A percentile compares a stretch with the other conserved stretches of the same genome.
phyloP scores from a whole-genome alignment of 2,888 invertebrate species.

The Griposia aprilina region DNA sequence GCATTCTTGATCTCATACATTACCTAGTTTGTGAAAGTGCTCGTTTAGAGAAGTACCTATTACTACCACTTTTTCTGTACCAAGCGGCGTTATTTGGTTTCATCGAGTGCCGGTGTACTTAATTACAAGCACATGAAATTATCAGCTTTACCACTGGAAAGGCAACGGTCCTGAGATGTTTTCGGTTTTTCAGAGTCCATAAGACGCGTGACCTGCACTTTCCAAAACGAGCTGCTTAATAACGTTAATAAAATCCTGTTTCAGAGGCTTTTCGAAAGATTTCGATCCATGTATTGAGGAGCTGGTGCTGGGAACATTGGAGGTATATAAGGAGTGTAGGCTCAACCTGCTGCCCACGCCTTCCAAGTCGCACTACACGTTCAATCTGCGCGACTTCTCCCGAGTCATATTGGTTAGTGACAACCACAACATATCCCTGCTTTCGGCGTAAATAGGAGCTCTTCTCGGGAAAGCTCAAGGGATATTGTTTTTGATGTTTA shows the following conservation, averaged over 20 bases:
- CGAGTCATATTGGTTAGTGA: conserved; percentile 94
- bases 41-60: neutral
- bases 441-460: neutral
- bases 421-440: neutral
- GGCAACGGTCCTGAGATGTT: neutral
- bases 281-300: conserved; percentile 98
- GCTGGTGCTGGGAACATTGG: conserved; percentile 96
- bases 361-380: conserved; percentile 97
- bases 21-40: neutral
- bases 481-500: neutral
- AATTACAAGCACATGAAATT: neutral
- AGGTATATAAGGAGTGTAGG: conserved; percentile 96
- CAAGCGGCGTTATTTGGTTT: neutral
- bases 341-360: conserved; percentile 97
- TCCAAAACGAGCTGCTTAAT: neutral
- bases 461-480: neutral
- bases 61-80: neutral
- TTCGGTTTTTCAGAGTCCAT: neutral
- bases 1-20: neutral
- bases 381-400: conserved; percentile 98
- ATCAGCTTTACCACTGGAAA: neutral
- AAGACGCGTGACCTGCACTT: neutral
- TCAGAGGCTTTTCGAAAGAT: conserved; percentile 97
- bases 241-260: conserved; percentile 5
- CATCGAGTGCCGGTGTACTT: neutral